Evolutionary conservation across 2,113 vertebrate genomes (phyloP), one percentile per base, ranked within the genome.

Genomic region (Canis aureus): DNA sequence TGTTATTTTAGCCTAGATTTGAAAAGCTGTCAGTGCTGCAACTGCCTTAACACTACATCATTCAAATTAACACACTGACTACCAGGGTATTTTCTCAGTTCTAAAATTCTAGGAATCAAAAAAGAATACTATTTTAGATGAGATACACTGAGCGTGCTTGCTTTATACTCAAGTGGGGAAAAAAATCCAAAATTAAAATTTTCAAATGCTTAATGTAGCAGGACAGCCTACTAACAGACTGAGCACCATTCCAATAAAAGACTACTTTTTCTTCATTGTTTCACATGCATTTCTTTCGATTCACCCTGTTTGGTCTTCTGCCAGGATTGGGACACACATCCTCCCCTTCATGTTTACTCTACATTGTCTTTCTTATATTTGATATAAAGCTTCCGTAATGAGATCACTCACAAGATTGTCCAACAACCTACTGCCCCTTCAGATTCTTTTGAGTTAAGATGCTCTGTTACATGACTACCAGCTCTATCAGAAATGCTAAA

Each of bases 21-120:
- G 97, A 97, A 93, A 97, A 98, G 97, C 92, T 97, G 88, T 97
- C 94, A 97, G 89, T 90, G 73, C 55, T 96, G 94, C 38, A 93
- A 96, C 96, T 94, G 94, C 87, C 89, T 97, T 82, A 95, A 93
- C 94, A 92, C 95, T 38, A 83, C 91, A 91, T 94, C 97, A 97
- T 81, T 98, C 82, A 95, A 32, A 97, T 96, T 89, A 98, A 88
- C 85, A 96, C 66, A 95, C 97, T 83, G 91, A 83, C 97, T 97
- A 97, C 60, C 97, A 97, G 25, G 92, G 92, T 92, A 96, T 25
- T 97, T 98, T 97, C 93, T 89, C 29, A 97, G 97, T 84, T 97
- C 98, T 94, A 89, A 98, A 94, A 97, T 98, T 98, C 90, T 97
- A 98, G 98, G 97, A 98, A 97, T 91, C 66, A 88, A 91, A 96